Evolutionary conservation across 2,888 invertebrate genomes (phyloP).

Genomic region (Acanthococcus lagerstroemiae): DNA sequence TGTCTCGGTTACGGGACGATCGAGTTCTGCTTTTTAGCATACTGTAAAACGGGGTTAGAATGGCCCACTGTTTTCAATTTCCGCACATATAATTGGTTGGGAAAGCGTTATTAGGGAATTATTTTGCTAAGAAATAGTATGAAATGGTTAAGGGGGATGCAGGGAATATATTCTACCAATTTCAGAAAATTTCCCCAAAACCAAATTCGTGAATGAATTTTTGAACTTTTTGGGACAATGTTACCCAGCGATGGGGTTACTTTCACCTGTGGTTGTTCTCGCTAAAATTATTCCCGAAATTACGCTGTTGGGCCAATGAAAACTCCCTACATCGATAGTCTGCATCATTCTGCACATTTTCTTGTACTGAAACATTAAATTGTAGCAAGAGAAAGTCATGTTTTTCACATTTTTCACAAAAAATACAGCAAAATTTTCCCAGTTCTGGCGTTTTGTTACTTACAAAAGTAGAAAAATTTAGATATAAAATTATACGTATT

Average conservation of each 20-base stretch:
- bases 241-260: background rate
- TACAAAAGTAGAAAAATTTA: background rate
- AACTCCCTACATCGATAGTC: background rate
- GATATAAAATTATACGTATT: background rate
- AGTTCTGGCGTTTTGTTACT: background rate
- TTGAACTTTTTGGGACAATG: background rate
- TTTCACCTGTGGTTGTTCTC: background rate
- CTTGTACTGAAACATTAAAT: background rate
- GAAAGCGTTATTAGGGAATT: background rate
- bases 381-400: background rate
- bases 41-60: background rate
- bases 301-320: background rate
- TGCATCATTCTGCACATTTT: background rate
- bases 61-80: background rate
- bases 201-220: background rate
- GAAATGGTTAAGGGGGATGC: background rate
- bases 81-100: background rate
- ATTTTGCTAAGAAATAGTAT: background rate
- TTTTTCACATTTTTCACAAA: background rate
- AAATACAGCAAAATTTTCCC: background rate
- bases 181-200: background rate
- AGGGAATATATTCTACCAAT: background rate
- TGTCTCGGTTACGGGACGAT: too few relatives aligned
- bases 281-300: background rate
- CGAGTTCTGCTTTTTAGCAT: too few relatives aligned